Percentiles rank a stretch among this genome's conserved stretches.
These are phyloP conservation scores for Pteromalus puparum DNA, from an alignment of 1,140 invertebrate genomes.

Conservation along the genomic window DNA sequence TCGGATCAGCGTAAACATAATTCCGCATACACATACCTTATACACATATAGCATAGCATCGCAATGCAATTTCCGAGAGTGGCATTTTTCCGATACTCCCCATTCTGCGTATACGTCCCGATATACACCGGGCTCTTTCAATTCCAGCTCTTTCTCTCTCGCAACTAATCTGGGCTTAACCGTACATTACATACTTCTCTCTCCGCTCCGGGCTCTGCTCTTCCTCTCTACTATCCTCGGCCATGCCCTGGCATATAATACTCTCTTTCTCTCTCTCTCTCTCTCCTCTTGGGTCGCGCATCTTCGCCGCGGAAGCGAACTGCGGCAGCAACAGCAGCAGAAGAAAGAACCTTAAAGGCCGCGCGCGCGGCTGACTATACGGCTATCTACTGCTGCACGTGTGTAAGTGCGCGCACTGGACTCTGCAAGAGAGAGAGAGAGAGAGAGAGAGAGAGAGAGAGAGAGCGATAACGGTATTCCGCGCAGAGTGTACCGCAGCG, in stretches of 20 bases:
- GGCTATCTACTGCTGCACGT: neutral
- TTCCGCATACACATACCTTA: too few species aligned
- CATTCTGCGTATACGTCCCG: neutral
- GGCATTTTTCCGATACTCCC: neutral
- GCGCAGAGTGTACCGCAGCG: conserved; percentile 14
- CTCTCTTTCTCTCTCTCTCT: neutral
- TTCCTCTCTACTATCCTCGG: neutral
- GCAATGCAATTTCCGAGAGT: neutral
- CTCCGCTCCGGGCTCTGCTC: neutral
- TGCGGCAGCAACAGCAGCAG: too few species aligned
- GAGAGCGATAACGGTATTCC: conserved; percentile 40
- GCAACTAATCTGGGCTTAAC: conserved; percentile 2
- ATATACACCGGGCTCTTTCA: neutral
- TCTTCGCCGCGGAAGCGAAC: neutral
- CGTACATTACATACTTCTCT: conserved; percentile 4
- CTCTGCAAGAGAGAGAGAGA: neutral
- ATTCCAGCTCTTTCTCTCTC: neutral
- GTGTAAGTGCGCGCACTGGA: conserved; percentile 9
- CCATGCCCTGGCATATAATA: neutral
- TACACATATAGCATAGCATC: too few species aligned
- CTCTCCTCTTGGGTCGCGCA: conserved; percentile 3
- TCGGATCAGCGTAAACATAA: too few species aligned
- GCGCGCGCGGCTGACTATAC: neutral
- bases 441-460: too few species aligned
- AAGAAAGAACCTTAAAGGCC: conserved; percentile 18